Percentiles rank a stretch among this genome's conserved stretches.
These are phyloP conservation scores for Chunga burmeisteri DNA, from an alignment of 2,113 vertebrate species.

Conservation along the genomic window DNA sequence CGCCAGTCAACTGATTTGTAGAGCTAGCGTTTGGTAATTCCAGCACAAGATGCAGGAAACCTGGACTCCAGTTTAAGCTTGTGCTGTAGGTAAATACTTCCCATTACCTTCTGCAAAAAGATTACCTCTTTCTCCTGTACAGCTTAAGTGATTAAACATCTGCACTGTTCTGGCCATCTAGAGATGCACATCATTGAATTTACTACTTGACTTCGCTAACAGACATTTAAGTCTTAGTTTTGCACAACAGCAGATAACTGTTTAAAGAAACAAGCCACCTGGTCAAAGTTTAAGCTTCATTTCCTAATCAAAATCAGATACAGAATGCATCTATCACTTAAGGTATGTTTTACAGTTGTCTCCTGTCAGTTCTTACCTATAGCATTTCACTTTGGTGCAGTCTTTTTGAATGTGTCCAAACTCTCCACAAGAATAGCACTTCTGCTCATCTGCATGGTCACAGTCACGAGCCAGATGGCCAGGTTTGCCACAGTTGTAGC, in stretches of 20 bases:
- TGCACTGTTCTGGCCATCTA: rapidly evolving
- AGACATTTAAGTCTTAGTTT: neutral
- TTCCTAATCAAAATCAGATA: neutral
- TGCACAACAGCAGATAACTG: rapidly evolving
- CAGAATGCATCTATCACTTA: rapidly evolving
- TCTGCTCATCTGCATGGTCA: conserved; percentile 95
- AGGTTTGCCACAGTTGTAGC: conserved; percentile 98
- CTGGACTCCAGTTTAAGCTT: no score
- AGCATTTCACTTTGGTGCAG: conserved; percentile 99
- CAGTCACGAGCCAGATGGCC: conserved; percentile 98
- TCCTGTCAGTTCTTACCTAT: conserved; percentile 80
- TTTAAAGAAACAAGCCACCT: neutral
- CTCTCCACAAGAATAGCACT: conserved; percentile 97
- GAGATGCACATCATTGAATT: rapidly evolving
- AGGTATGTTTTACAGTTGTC: neutral
- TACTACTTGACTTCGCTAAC: no score
- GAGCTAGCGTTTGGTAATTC: neutral
- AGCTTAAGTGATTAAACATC: neutral
- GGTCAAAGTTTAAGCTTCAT: neutral
- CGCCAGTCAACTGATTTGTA: neutral
- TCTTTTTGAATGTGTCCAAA: conserved; percentile 99
- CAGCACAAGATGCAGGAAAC: neutral
- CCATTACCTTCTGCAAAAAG: neutral
- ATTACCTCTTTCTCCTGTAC: rapidly evolving
- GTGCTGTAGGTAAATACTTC: neutral